Evolutionary conservation across 2,888 invertebrate genomes (phyloP), one percentile per base, ranked within the genome.

Genomic region (Xanthorhoe spadicearia): DNA sequence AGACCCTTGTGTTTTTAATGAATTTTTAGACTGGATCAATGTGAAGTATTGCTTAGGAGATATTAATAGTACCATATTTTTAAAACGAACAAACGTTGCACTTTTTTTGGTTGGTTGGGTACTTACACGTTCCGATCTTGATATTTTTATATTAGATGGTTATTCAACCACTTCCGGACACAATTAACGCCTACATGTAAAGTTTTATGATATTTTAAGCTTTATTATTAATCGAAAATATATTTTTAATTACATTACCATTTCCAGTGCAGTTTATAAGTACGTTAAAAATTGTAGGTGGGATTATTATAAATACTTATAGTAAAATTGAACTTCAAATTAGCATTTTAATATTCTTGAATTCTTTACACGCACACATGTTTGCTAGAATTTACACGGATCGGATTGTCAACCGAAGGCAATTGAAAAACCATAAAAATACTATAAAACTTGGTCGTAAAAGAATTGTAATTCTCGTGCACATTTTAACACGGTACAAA

Each of bases 351-450:
- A 90, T 89, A 79, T 80, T 77, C 77, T 83, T 64, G 77, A 79
- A 82, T 80, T 83, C 83, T 83, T 84, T 43, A 43, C 81, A 81
- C 82, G 84, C 78, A 79, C 85, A 84, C 87, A 89, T 87, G 88
- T 88, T 23, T 80, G 85, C 90, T 92, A 92, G 89, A 90, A 84
- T 89, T 90, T 89, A 90, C 86, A 84, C 83, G 82, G 77, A 79
- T 83, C 83, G 82, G 81, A 89, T 90, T 90, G 89, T 90, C 91
- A 89, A 84, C 83, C 78, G 77, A 82, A 74, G 81, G 89, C 89
- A 89, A 92, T 92, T 89, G 90, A 77, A 87, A 88, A 86, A 72
- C 78, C 83, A 90, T 93, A 92, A 92, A 92, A 91, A 87, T 76
- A 79, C 87, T 85, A 87, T 93, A 92, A 92, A 70, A 90, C 81